These are phyloP conservation scores for Lasiommata megera DNA, from an alignment of 2,888 invertebrate species.

Conservation along the genomic window DNA sequence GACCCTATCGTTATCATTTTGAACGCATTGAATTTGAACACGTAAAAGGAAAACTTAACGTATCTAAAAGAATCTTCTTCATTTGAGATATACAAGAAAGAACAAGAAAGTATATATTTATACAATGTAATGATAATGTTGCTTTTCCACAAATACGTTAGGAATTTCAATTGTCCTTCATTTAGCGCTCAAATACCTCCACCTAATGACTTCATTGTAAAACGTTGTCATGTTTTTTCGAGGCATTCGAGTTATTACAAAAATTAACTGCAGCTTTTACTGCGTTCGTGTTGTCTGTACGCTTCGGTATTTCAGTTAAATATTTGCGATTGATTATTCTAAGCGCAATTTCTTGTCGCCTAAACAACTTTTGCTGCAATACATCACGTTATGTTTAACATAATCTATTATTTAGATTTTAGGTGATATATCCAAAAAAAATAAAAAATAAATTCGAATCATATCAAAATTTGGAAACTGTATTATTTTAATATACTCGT, in stretches of 20 bases:
- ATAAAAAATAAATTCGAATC: no score
- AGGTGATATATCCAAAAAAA: no score
- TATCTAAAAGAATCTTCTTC: background rate
- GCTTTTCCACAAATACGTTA: conserved; percentile 11
- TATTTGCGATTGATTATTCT: background rate
- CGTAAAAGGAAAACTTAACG: no score
- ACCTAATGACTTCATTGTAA: conserved; percentile 63
- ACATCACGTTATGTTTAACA: no score
- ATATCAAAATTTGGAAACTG: no score
- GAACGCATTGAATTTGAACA: no score
- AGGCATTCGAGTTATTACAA: conserved; percentile 20
- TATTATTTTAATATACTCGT: no score
- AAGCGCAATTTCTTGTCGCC: background rate
- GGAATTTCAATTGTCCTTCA: conserved; percentile 17
- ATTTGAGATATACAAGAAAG: background rate
- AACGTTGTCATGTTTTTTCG: conserved; percentile 31
- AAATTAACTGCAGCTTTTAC: conserved; percentile 14
- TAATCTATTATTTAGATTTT: no score
- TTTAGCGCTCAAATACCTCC: conserved; percentile 17
- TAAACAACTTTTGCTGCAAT: background rate
- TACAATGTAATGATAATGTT: conserved; percentile 11
- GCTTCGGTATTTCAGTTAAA: conserved; percentile 18
- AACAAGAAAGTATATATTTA: background rate
- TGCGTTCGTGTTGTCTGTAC: conserved; percentile 2
- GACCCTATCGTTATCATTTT: no score